Conservation (phyloP, 2,888 invertebrate species). For the Limnephilus marmoratus region DNA sequence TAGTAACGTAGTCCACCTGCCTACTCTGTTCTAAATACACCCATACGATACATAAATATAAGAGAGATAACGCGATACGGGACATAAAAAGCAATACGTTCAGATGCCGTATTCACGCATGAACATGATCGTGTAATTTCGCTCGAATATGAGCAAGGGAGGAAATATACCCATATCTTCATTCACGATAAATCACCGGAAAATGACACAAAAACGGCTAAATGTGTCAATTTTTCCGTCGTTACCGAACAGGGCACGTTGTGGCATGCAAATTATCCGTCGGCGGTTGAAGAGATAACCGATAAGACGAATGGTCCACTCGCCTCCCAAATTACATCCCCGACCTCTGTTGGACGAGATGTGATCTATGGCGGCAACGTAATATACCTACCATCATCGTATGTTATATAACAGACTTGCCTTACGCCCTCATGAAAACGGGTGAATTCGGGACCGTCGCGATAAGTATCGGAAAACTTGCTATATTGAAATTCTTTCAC, state of each 20-base stretch:
- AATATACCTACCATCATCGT: background rate
- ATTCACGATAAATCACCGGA: slow-evolving; percentile 18
- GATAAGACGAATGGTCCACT: slow-evolving; percentile 36
- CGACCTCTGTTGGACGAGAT: slow-evolving; percentile 25
- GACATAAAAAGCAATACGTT: background rate
- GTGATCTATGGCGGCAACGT: slow-evolving; percentile 30
- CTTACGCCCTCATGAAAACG: background rate
- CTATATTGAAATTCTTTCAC: background rate
- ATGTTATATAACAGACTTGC: background rate
- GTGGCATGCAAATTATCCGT: slow-evolving; percentile 25
- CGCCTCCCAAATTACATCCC: slow-evolving; percentile 34
- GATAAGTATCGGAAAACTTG: slow-evolving; percentile 7
- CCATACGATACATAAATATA: background rate
- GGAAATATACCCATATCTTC: background rate
- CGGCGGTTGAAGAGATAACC: slow-evolving; percentile 18
- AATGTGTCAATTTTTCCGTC: slow-evolving; percentile 8
- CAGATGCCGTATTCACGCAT: background rate
- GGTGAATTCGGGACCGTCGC: background rate
- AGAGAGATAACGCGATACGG: background rate
- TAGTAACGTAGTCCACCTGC: too few species aligned
- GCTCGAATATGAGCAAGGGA: background rate
- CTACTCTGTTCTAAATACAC: background rate
- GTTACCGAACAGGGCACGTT: slow-evolving; percentile 34
- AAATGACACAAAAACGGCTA: slow-evolving; percentile 6
- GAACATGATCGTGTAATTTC: background rate